Evolutionary conservation across 2,888 invertebrate genomes (phyloP), one percentile per base, ranked within the genome.

Genomic region (Iphiclides podalirius): DNA sequence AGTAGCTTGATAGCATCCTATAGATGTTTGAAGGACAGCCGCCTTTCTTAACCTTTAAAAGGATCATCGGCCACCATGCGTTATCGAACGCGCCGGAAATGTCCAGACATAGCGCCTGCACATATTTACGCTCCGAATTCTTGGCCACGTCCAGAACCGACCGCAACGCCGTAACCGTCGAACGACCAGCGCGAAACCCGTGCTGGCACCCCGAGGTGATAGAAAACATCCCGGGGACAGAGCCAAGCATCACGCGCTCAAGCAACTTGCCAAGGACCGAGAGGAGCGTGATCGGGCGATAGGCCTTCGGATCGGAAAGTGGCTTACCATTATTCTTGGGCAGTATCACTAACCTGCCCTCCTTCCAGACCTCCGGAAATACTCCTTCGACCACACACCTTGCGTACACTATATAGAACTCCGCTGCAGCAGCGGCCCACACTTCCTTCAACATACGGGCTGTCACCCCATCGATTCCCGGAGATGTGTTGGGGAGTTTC

Each of bases 1-100:
- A 26, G 26, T 26, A 26, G 1, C 8, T 9, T 8, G 26, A 26
- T 9, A 26, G 1, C 26, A 26, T 26, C 26, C 4, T 2, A 8
- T 26, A 9, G 26, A 4, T 26, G 26, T 26, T 4, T 7, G 26
- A 8, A 9, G 26, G 8, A n/a, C 43, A 16, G 23, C 15, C 12
- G 16, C 42, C 36, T 1, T 36, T 28, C 43, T 60, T 63, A 1
- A 54, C 61, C 46, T 60, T 62, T 0, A 52, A 15, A 7, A 70
- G 17, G 7, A 70, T 57, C 61, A 64, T 64, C 9, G 66, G 65
- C 68, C 70, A 67, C 64, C 66, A 67, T n/a, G n/a, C n/a, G n/a
- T n/a, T n/a, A n/a, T n/a, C n/a, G n/a, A n/a, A n/a, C n/a, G n/a
- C n/a, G n/a, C 63, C 64, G 0, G 61, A 53, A 3, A 67, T 66